phyloP scores from a whole-genome alignment of 2,797 vertebrate species.

The Tenualosa ilisha region DNA sequence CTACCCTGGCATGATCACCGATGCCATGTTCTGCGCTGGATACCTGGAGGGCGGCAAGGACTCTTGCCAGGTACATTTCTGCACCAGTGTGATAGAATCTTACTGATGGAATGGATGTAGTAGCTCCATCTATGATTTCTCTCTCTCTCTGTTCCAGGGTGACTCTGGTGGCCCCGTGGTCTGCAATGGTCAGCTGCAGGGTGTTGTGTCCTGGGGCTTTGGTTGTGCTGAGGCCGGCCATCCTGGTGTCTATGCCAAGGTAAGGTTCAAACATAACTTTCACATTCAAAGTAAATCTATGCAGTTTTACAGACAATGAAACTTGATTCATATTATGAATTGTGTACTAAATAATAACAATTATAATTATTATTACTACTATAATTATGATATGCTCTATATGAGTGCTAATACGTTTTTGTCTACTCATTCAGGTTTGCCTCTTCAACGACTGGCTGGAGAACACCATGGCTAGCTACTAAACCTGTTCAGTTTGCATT shows the following conservation, averaged over 20 bases:
- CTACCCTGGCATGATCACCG: constrained; percentile 45
- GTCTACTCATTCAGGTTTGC: constrained; percentile 56
- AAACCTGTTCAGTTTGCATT: constrained; percentile 50
- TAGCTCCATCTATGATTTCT: neutral
- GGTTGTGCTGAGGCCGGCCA: constrained; percentile 59
- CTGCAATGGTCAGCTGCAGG: constrained; percentile 64
- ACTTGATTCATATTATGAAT: neutral
- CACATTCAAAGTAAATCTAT: neutral
- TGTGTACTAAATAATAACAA: no score
- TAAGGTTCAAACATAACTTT: neutral
- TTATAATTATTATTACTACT: no score
- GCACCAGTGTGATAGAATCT: neutral
- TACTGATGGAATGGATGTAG: no score
- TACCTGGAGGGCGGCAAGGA: constrained; percentile 49
- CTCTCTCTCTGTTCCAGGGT: constrained; percentile 48
- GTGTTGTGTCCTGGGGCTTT: constrained; percentile 66
- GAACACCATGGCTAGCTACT: constrained; percentile 54
- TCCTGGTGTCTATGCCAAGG: constrained; percentile 42
- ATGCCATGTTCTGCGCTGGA: constrained; percentile 49
- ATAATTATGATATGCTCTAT: neutral
- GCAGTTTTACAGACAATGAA: neutral
- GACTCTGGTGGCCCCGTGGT: constrained; percentile 70
- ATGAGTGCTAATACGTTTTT: neutral
- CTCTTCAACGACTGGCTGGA: constrained; percentile 62
- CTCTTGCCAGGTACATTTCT: constrained; percentile 36